Evolutionary conservation across 92 coral and sea anemone species (phyloP), one percentile per base, ranked within the genome.

Genomic region (Pocillopora meandrina): DNA sequence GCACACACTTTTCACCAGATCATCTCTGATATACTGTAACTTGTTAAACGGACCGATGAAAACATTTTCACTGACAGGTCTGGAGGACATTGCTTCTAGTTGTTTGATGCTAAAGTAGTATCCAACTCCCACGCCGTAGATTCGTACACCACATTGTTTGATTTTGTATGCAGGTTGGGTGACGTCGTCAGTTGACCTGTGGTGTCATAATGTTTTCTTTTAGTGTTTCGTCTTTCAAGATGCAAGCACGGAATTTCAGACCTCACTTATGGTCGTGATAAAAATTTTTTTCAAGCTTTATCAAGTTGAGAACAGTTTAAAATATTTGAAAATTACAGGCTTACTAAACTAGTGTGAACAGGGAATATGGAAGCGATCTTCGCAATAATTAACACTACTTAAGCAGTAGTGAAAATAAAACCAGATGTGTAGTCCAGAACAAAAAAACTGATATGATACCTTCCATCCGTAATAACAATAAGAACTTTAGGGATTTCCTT

Each of bases 381-480:
- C 31, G 31, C 31, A 26, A 1, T 26, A 26, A 26, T 26, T 26
- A 26, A 26, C 31, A 26, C 31, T 26, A 26, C 31, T 26, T 26
- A 0, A 26, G 31, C 31, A 26, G 31, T 26, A 26, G 31, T 26
- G 31, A 26, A 26, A 26, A 26, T 26, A 26, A 26, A 26, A 26
- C 31, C 31, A 26, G 31, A 26, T 26, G 31, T 26, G 31, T 26
- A 26, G 31, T 26, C 31, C 31, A 26, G 31, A 73, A 23, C 16
- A 36, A 23, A 42, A 10, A 47, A 73, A 15, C 16, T 42, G 58
- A 73, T 31, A 47, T 8, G 72, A 19, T 58, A 89, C 92, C 86
- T 85, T 76, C 92, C 92, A 80, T 89, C 92, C 12, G 92, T 89
- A 33, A 89, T 81, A 16, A 89, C 81, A 19, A 89, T 71, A 9